Evolutionary conservation across 35 echinoderm and acorn worm genomes (phyloP).

Genomic region (Holothuria glaberrima): DNA sequence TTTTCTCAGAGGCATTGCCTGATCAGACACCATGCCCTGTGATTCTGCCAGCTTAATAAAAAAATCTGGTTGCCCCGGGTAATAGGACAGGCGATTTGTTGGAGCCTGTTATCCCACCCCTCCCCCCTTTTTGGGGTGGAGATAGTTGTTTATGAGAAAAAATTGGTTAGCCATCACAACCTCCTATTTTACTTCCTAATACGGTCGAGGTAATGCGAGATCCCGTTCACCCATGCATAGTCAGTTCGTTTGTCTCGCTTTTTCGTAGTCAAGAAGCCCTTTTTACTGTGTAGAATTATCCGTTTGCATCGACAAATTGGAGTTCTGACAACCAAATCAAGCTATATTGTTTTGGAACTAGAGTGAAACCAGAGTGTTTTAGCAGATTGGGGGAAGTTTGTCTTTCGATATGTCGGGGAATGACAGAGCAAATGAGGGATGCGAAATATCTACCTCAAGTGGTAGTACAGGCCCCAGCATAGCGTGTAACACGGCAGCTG

Average conservation of each 20-base stretch:
- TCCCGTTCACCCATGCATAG: conserved; percentile 1
- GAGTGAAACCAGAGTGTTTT: conserved; percentile 12
- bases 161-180: too few species aligned
- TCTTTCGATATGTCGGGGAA: background rate
- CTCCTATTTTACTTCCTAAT: conserved; percentile 13
- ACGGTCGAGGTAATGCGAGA: background rate
- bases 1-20: too few species aligned
- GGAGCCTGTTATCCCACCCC: too few species aligned
- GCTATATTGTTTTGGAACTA: background rate
- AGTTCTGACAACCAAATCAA: background rate
- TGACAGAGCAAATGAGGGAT: conserved; percentile 27
- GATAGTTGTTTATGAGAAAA: too few species aligned
- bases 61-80: too few species aligned
- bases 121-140: too few species aligned
- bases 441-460: background rate
- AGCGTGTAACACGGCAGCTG: conserved; percentile 13
- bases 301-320: background rate
- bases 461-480: background rate
- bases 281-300: background rate
- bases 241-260: background rate
- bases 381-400: background rate
- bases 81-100: too few species aligned
- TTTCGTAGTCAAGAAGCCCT: background rate
- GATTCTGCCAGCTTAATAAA: too few species aligned
- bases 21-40: too few species aligned